Evolutionary conservation across 2,113 vertebrate genomes (phyloP).

Genomic region (Aegotheles bennettii): DNA sequence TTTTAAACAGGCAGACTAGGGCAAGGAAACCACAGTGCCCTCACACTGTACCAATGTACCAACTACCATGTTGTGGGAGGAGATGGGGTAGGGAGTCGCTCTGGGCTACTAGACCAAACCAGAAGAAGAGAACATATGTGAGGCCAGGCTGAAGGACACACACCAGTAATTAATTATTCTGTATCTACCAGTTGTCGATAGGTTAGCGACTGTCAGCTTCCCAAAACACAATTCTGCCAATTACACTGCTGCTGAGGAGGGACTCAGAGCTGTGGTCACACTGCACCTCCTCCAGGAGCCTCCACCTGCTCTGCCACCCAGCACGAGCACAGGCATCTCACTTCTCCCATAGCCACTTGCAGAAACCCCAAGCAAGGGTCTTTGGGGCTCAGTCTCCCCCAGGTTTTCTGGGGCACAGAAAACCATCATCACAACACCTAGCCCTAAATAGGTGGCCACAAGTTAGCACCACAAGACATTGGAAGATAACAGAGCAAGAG

Average conservation of each 20-base stretch:
- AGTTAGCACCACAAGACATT: not conserved
- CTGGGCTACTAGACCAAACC: not conserved
- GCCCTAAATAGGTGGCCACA: not conserved
- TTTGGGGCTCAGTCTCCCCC: not conserved
- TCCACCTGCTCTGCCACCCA: not conserved
- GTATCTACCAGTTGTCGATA: not conserved
- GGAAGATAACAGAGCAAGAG: not conserved
- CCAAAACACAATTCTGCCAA: fast-evolving
- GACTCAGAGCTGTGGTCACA: not conserved
- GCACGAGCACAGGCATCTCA: not conserved
- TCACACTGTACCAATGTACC: not conserved
- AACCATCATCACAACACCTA: not conserved
- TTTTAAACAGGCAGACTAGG: not conserved
- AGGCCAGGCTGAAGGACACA: not conserved
- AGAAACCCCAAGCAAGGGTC: not conserved
- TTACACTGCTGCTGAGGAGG: not conserved
- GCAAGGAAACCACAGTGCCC: not conserved
- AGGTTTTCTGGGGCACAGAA: not conserved
- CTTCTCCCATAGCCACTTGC: not conserved
- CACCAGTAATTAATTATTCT: not conserved
- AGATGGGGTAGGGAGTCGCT: not conserved
- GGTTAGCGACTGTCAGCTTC: not conserved
- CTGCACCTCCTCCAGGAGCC: not conserved
- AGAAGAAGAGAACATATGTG: fast-evolving
- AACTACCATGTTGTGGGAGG: not conserved